These are phyloP conservation scores for Hypena proboscidalis DNA, from an alignment of 2,888 invertebrate species.

Conservation along the genomic window DNA sequence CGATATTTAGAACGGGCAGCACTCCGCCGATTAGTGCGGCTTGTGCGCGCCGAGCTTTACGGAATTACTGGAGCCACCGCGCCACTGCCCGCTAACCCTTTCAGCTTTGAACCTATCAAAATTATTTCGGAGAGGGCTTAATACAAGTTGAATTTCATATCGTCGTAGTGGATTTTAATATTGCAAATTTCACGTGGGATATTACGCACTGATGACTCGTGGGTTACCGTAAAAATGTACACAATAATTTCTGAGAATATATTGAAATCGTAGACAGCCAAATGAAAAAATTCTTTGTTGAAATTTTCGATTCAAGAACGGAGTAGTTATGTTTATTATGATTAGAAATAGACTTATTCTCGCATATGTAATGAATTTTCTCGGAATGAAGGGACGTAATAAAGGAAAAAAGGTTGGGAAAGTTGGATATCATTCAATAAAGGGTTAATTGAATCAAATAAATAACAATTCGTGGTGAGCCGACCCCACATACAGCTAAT, in stretches of 20 bases:
- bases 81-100: constrained; percentile 67
- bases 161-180: constrained; percentile 51
- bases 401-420: constrained; percentile 20
- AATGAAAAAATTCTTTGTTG: constrained; percentile 11
- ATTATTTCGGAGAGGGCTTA: constrained; percentile 71
- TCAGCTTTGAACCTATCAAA: constrained; percentile 78
- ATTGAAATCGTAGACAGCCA: constrained; percentile 20
- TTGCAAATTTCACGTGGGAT: constrained; percentile 43
- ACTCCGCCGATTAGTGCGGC: constrained; percentile 82
- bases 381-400: background rate
- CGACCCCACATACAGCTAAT: constrained; percentile 45
- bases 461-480: constrained; percentile 56
- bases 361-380: background rate
- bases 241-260: constrained; percentile 23
- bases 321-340: background rate
- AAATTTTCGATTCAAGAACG: background rate
- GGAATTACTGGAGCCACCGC: constrained; percentile 57
- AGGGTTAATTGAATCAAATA: constrained; percentile 67
- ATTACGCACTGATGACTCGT: constrained; percentile 51
- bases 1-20: constrained; percentile 80
- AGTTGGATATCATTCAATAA: constrained; percentile 51
- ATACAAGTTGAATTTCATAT: constrained; percentile 57
- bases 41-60: constrained; percentile 60
- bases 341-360: background rate
- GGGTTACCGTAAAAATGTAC: constrained; percentile 26